phyloP scores from a whole-genome alignment of 1,140 invertebrate species.

The Achatina immaculata region DNA sequence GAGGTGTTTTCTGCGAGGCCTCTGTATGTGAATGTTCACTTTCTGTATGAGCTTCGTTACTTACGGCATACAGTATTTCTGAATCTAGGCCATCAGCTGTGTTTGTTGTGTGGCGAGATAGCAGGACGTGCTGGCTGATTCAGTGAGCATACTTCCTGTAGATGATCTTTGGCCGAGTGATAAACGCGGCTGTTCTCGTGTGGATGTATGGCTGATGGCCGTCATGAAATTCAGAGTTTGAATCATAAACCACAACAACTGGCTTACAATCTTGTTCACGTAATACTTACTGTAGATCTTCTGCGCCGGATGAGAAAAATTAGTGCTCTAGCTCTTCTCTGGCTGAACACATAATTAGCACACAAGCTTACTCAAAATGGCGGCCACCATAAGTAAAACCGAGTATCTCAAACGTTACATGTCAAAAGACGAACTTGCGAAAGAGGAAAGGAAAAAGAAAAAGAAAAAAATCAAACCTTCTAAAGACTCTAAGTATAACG shows the following conservation, averaged over 20 bases:
- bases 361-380: constrained; percentile 2
- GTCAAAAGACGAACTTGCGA: constrained; percentile 19
- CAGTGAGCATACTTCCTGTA: no score
- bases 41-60: no score
- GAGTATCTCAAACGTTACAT: constrained; percentile 30
- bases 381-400: constrained; percentile 10
- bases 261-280: background rate
- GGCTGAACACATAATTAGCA: background rate
- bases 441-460: constrained; percentile 30
- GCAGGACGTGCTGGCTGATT: no score
- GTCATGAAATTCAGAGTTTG: background rate
- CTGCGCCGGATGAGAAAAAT: background rate
- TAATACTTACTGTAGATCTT: background rate
- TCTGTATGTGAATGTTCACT: no score
- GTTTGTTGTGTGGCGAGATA: no score
- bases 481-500: constrained; percentile 23
- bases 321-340: background rate
- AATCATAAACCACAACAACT: background rate
- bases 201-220: no score
- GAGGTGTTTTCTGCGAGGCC: no score
- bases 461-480: constrained; percentile 8
- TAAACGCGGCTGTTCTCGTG: no score
- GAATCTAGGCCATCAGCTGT: no score
- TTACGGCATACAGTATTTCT: no score
- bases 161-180: no score